These are phyloP conservation scores for Cylindroiulus punctatus DNA, from an alignment of 2,888 invertebrate species.

Conservation along the genomic window DNA sequence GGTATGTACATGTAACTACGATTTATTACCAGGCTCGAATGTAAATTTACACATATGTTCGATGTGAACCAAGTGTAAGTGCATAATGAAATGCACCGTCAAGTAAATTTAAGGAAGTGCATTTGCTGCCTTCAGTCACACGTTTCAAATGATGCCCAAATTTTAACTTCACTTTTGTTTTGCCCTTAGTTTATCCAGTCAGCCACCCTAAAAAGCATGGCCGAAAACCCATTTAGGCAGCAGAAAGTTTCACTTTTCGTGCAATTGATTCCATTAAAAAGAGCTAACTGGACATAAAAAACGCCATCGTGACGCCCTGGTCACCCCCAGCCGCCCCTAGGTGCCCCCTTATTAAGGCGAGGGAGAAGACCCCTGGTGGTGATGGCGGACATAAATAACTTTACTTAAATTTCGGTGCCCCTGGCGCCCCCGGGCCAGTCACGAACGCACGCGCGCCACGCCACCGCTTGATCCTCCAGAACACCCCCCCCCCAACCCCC, in stretches of 20 bases:
- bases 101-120: no score
- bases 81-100: no score
- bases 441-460: constrained; percentile 9
- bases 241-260: constrained; percentile 4
- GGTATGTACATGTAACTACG: no score
- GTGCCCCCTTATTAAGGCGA: constrained; percentile 28
- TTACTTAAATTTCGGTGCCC: constrained; percentile 9
- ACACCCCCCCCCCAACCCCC: no score
- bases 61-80: no score
- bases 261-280: constrained; percentile 20
- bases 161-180: neutral
- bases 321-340: constrained; percentile 30
- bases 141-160: no score
- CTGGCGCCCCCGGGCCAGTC: constrained; percentile 28
- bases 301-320: constrained; percentile 38
- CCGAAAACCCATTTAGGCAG: neutral
- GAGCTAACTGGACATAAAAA: constrained; percentile 33
- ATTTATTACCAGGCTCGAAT: no score
- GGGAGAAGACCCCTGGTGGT: constrained; percentile 25
- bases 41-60: no score
- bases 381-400: constrained; percentile 22
- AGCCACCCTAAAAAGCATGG: neutral
- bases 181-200: neutral
- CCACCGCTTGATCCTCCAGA: neutral
- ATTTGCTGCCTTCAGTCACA: no score